phyloP scores from a whole-genome alignment of 1,140 invertebrate genomes.

The Aphaenogaster floridana region DNA sequence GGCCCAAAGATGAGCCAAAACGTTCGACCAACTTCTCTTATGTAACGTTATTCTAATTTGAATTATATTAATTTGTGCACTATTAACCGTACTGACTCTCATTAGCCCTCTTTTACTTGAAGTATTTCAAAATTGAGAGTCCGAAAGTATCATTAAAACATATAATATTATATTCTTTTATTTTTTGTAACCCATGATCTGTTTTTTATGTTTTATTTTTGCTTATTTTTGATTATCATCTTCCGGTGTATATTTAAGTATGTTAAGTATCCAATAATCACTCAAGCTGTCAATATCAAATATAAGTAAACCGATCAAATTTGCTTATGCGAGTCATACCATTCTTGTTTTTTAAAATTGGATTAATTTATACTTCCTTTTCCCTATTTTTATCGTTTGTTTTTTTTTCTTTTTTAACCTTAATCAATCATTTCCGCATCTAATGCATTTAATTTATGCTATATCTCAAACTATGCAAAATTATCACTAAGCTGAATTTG shows the following conservation, averaged over 20 bases:
- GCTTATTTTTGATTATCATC: neutral
- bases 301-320: conserved; percentile 31
- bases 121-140: no score
- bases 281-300: neutral
- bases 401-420: neutral
- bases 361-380: conserved; percentile 18
- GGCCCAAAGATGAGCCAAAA: no score
- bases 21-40: no score
- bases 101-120: no score
- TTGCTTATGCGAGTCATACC: neutral
- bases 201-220: conserved; percentile 20
- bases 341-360: neutral
- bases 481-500: neutral
- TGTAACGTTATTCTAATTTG: no score
- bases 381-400: neutral
- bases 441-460: neutral
- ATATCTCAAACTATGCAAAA: neutral
- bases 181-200: neutral
- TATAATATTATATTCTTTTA: neutral
- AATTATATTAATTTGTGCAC: no score
- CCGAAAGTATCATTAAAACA: neutral
- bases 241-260: conserved; percentile 21
- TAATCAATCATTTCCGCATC: conserved; percentile 18
- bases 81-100: no score
- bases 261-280: neutral